phyloP scores from a whole-genome alignment of 1,140 invertebrate genomes.

The Papilio dardanus region DNA sequence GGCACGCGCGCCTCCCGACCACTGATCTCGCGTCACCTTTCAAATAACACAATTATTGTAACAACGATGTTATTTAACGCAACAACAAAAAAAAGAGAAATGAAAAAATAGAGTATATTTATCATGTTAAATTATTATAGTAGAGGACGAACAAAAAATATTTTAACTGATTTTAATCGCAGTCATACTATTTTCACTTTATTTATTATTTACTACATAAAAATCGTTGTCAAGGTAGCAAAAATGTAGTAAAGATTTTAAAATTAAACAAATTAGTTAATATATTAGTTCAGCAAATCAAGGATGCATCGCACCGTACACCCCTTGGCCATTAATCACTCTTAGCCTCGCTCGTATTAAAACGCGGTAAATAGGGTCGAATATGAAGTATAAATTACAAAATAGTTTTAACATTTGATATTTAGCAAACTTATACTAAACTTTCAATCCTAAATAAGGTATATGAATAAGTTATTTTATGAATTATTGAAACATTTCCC shows the following conservation, averaged over 20 bases:
- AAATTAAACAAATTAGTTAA: neutral
- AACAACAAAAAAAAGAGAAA: neutral
- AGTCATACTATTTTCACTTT: too few species aligned
- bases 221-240: neutral
- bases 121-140: too few species aligned
- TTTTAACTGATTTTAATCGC: too few species aligned
- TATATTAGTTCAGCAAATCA: neutral
- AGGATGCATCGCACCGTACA: slow-evolving; percentile 3
- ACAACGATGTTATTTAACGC: neutral
- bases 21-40: neutral
- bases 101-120: neutral
- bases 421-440: too few species aligned
- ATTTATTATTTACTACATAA: too few species aligned
- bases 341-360: slow-evolving; percentile 13
- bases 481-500: neutral
- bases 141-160: too few species aligned
- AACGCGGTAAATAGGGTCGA: slow-evolving; percentile 3
- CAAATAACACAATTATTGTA: neutral
- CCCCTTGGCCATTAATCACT: slow-evolving; percentile 16
- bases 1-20: slow-evolving; percentile 12
- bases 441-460: too few species aligned
- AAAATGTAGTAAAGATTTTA: neutral
- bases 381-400: slow-evolving; percentile 2
- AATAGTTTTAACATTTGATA: slow-evolving; percentile 2
- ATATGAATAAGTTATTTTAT: neutral